These are phyloP conservation scores for Machimus rusticus DNA, from an alignment of 2,888 invertebrate genomes.

Conservation along the genomic window DNA sequence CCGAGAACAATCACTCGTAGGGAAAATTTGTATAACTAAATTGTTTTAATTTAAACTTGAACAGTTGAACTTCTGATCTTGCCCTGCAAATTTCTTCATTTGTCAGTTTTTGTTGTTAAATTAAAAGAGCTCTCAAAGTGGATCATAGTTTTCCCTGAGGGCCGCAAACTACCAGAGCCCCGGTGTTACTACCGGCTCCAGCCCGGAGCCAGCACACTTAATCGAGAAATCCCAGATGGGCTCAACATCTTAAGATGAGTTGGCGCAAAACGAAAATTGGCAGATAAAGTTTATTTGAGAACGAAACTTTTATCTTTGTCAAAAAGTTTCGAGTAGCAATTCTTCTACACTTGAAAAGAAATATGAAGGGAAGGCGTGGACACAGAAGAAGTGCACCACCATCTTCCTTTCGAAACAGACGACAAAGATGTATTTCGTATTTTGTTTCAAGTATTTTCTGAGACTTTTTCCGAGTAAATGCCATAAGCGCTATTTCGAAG, in stretches of 20 bases:
- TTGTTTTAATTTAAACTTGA: not conserved
- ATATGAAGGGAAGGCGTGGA: not conserved
- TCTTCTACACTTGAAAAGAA: not conserved
- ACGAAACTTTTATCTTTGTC: slow-evolving; percentile 4
- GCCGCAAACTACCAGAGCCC: not conserved
- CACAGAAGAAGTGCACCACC: not conserved
- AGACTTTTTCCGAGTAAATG: not conserved
- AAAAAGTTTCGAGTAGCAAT: not conserved
- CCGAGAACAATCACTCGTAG: not conserved
- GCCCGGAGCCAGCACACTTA: not conserved
- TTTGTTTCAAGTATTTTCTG: not conserved
- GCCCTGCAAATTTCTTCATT: not conserved
- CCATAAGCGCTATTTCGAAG: not conserved
- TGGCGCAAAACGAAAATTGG: not conserved
- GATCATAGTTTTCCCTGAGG: not conserved
- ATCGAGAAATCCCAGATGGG: not conserved
- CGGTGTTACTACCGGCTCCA: not conserved
- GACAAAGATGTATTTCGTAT: not conserved
- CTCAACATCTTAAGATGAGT: not conserved
- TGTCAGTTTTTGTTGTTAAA: not conserved
- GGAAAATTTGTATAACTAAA: not conserved
- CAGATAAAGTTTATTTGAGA: slow-evolving; percentile 5
- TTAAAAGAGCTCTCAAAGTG: not conserved
- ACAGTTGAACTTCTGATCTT: not conserved
- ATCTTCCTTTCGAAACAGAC: not conserved